Base-by-base conservation (phyloP, 1,140 invertebrate genomes). In the Choristoneura fumiferana region DNA sequence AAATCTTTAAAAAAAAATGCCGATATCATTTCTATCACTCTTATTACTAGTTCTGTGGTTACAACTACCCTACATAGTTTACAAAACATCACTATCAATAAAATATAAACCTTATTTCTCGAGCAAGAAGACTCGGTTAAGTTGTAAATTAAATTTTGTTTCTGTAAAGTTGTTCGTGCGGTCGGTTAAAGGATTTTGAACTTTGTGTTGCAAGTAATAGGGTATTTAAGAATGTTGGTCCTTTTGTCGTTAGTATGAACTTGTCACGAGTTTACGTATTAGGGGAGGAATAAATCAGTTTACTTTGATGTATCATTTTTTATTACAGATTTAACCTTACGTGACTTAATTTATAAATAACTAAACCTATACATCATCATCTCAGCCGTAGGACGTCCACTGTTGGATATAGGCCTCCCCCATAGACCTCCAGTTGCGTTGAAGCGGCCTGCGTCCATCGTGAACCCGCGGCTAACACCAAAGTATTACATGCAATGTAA, bases 181-280 rank as follows among this genome's bases (percentile, higher is more conserved):
- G 18, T 22, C 12, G 9, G 43, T 6, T 12, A 12, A 12, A 12
- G 4, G 22, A 29, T 29, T 3, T 29, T 49, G 4, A 49, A 29
- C n/a, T 12, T 49, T 22, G n/a, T 22, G 17, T 18, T 22, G 12
- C 22, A 49, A 4, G 14, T 12, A 12, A 13, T n/a, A 5, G 22
- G 8, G 10, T 49, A 12, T 49, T 49, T 9, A 8, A 6, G 29
- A 12, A 18, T 22, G 43, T 12, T 33, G 18, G 29, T 49, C 9
- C 17, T 17, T 14, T 0, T 18, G 40, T 12, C 43, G 40, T 22
- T 29, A 22, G 10, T 49, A 49, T 49, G 43, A 49, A 49, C 43
- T 49, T 49, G 43, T 49, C 43, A 49, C 12, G 43, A 22, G 43
- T 49, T 49, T 22, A 49, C 43, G 29, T 49, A 49, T 29, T 29